Conservation (phyloP, 2,113 vertebrate species). For the Caracal caracal region DNA sequence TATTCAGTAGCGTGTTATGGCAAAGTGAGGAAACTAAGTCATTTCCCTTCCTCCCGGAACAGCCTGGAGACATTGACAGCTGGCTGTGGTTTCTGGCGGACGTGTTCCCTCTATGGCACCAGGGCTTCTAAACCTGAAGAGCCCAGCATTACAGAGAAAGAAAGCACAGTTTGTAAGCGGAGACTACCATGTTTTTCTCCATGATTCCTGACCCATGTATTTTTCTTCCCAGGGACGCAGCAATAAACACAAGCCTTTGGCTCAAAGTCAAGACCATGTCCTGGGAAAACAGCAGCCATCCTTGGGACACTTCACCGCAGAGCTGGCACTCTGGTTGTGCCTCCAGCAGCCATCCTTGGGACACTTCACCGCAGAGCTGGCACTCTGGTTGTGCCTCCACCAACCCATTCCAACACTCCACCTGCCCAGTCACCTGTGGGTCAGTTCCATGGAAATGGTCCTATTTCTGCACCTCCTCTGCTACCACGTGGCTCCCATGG, state of each 20-base stretch:
- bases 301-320: not conserved
- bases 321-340: fast-evolving
- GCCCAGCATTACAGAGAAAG: not conserved
- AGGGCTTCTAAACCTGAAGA: not conserved
- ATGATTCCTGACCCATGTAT: not conserved
- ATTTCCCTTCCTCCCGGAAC: not conserved
- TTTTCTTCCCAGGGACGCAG: not conserved
- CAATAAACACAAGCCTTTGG: not conserved
- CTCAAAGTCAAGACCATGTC: fast-evolving
- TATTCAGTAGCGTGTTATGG: not conserved
- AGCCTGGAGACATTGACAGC: too few species aligned
- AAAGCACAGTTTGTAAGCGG: not conserved
- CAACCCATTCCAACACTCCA: not conserved
- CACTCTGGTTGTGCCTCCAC: fast-evolving
- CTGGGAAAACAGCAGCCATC: not conserved
- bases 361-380: too few species aligned
- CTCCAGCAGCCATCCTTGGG: not conserved
- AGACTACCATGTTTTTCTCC: not conserved
- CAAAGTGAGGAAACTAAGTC: not conserved
- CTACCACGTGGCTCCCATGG: not conserved
- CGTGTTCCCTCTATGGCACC: not conserved
- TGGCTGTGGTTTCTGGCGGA: not conserved
- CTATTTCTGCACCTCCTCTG: not conserved
- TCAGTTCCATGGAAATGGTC: not conserved
- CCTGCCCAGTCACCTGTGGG: too few species aligned